A percentile compares a stretch with the other conserved stretches of the same genome.
Conservation (phyloP, 2,888 invertebrate species). For the Muscina levida region DNA sequence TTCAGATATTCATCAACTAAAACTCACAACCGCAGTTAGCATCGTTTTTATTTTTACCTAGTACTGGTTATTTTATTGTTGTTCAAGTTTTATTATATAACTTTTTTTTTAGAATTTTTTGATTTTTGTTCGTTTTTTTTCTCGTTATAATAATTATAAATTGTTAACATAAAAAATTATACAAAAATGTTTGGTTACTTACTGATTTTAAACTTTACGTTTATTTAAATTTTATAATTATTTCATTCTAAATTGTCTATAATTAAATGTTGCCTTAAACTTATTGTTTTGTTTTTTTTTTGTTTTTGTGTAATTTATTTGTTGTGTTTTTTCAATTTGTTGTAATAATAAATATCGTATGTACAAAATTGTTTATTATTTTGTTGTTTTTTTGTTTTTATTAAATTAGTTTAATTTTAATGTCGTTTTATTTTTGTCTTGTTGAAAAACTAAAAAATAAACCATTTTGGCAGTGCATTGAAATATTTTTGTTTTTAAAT, state of each 20-base stretch:
- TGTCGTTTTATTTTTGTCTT: slow-evolving; percentile 67
- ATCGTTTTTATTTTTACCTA: slow-evolving; percentile 58
- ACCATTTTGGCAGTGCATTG: slow-evolving; percentile 79
- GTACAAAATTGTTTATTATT: slow-evolving; percentile 46
- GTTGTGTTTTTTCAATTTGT: too few species aligned
- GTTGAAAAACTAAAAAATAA: slow-evolving; percentile 70
- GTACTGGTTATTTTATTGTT: slow-evolving; percentile 51
- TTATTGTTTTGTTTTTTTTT: slow-evolving; percentile 9
- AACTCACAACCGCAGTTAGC: slow-evolving; percentile 71
- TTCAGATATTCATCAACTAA: slow-evolving; percentile 68
- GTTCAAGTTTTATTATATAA: slow-evolving; percentile 50
- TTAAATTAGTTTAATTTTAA: slow-evolving; percentile 29
- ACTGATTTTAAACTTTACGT: slow-evolving; percentile 3
- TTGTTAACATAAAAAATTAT: slow-evolving; percentile 36
- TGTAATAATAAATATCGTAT: slow-evolving; percentile 17
- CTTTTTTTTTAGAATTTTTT: slow-evolving; percentile 16
- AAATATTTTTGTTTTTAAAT: slow-evolving; percentile 66
- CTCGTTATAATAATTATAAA: slow-evolving; percentile 28
- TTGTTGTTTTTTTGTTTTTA: slow-evolving; percentile 56
- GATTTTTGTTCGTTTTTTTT: slow-evolving; percentile 36
- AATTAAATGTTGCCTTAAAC: slow-evolving; percentile 4
- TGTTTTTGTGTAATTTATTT: slow-evolving; percentile 7
- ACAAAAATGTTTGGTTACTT: slow-evolving; percentile 28
- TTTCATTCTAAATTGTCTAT: slow-evolving; percentile 28
- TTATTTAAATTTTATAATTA: slow-evolving; percentile 29